A percentile compares a stretch with the other conserved stretches of the same genome.
Evolutionary conservation across 64 coral and sea anemone genomes (phyloP).

Genomic region (Catalaphyllia jardinei): DNA sequence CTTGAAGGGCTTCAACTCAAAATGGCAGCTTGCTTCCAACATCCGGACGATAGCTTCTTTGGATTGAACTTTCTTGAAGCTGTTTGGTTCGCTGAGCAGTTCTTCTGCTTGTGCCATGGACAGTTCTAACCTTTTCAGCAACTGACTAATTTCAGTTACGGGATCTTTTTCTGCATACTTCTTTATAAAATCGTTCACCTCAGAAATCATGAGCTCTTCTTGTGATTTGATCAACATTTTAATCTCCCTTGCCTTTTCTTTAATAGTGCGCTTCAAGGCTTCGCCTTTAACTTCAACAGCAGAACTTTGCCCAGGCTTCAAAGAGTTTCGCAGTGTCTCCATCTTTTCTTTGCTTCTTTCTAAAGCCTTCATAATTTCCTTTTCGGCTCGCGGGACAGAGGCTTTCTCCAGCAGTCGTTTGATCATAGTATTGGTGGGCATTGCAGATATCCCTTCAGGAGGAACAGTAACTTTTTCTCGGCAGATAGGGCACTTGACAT

Average conservation of each 20-base stretch:
- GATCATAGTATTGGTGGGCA: conserved; percentile 69
- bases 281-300: not conserved
- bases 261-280: not conserved
- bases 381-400: conserved; percentile 52
- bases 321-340: conserved; percentile 6
- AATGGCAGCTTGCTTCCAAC: conserved; percentile 5
- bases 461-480: conserved; percentile 46
- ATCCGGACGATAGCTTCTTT: conserved; percentile 59
- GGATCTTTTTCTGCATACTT: conserved; percentile 21
- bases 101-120: conserved; percentile 55
- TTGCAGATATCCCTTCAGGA: conserved; percentile 50
- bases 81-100: conserved; percentile 44
- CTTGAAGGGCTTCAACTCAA: not conserved
- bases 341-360: conserved; percentile 61
- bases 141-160: conserved; percentile 28
- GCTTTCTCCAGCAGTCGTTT: conserved; percentile 68
- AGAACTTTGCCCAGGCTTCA: not conserved
- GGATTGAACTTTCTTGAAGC: conserved; percentile 35
- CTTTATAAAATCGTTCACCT: conserved; percentile 54
- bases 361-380: conserved; percentile 50
- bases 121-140: conserved; percentile 19
- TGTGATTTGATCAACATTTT: conserved; percentile 16
- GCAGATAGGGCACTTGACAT: conserved; percentile 65
- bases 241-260: not conserved
- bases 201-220: conserved; percentile 39